A percentile compares a stretch with the other conserved stretches of the same genome.
Evolutionary conservation across 2,797 vertebrate species (phyloP).

Genomic region (Pogoniulus pusillus): DNA sequence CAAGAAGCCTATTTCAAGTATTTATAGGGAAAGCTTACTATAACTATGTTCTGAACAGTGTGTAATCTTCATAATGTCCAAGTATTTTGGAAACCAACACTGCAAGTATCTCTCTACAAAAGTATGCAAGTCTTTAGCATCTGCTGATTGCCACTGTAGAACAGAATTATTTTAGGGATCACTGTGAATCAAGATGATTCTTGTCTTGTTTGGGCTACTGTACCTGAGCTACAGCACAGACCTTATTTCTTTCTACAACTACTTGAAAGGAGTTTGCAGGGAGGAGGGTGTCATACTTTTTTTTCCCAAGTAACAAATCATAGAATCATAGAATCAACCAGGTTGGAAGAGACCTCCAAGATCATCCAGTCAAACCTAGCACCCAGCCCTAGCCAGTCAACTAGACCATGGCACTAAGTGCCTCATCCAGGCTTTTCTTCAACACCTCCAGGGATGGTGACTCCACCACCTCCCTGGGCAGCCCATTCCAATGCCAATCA

Average conservation of each 20-base stretch:
- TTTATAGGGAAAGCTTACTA: background rate
- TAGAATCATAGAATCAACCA: too few species aligned
- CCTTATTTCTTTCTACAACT: background rate
- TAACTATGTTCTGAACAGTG: background rate
- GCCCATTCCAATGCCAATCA: too few species aligned
- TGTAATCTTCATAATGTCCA: background rate
- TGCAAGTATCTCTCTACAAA: background rate
- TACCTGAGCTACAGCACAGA: background rate
- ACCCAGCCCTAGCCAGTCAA: too few species aligned
- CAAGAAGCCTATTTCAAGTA: background rate
- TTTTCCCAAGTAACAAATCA: background rate
- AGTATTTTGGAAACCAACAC: background rate
- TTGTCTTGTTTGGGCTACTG: background rate
- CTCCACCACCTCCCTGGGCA: too few species aligned
- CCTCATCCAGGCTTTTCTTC: too few species aligned
- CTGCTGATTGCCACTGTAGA: background rate
- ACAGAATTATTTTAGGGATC: background rate
- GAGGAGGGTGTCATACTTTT: background rate
- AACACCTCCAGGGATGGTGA: too few species aligned
- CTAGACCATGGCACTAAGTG: too few species aligned
- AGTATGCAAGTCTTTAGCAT: background rate
- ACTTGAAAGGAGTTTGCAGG: background rate
- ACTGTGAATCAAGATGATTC: background rate
- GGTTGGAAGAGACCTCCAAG: too few species aligned
- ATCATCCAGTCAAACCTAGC: too few species aligned